Percentiles rank a stretch among this genome's conserved stretches.
Evolutionary conservation across 2,797 vertebrate genomes (phyloP).

Genomic region (Meriones psammophilus): DNA sequence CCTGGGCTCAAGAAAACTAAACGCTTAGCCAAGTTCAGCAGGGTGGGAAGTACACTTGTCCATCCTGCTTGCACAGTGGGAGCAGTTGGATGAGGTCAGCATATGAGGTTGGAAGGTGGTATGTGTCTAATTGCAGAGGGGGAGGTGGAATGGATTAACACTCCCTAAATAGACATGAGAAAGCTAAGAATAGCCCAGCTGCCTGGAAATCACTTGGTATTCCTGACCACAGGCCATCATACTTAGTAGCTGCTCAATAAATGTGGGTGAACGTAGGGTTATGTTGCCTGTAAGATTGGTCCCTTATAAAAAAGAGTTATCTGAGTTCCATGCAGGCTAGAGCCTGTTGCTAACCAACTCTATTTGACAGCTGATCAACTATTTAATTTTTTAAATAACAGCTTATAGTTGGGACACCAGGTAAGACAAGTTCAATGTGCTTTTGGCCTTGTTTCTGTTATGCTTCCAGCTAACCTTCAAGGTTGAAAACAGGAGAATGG

Average conservation of each 20-base stretch:
- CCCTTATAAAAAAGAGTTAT: conserved; percentile 11
- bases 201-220: conserved; percentile 66
- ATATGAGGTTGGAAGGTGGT: conserved; percentile 75
- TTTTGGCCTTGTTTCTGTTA: background rate
- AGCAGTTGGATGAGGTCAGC: conserved; percentile 72
- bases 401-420: background rate
- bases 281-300: background rate
- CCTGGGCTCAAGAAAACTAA: background rate
- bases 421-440: background rate
- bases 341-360: background rate
- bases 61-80: conserved; percentile 67
- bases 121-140: conserved; percentile 75
- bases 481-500: background rate
- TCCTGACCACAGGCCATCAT: conserved; percentile 55
- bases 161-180: conserved; percentile 72
- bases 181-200: conserved; percentile 74
- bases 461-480: background rate
- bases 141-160: conserved; percentile 74
- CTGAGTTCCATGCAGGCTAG: background rate
- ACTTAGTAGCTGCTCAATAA: conserved; percentile 80
- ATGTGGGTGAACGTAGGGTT: background rate
- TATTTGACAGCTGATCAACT: background rate
- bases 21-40: conserved; percentile 69
- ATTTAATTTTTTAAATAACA: background rate
- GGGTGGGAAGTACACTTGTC: conserved; percentile 72